Percentiles rank a stretch among this genome's conserved stretches.
These are phyloP conservation scores for Eupithecia pulchellata DNA, from an alignment of 2,888 invertebrate genomes.

Conservation along the genomic window DNA sequence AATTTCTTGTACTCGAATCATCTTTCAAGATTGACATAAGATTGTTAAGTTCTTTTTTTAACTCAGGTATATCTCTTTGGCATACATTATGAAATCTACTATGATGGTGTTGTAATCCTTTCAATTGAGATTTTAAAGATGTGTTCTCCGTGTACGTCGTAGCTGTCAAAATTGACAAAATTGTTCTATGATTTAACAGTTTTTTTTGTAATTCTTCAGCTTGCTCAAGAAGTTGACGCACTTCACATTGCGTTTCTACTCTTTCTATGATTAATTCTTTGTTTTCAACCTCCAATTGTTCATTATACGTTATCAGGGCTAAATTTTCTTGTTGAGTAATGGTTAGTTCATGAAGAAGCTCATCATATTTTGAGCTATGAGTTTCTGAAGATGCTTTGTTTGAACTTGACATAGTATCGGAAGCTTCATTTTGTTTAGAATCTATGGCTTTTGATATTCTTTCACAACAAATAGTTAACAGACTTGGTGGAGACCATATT, in stretches of 20 bases:
- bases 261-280: constrained; percentile 61
- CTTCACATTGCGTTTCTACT: constrained; percentile 63
- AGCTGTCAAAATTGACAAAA: constrained; percentile 74
- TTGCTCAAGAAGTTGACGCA: constrained; percentile 64
- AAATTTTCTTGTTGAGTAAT: constrained; percentile 56
- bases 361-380: constrained; percentile 51
- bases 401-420: constrained; percentile 47
- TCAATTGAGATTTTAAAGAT: constrained; percentile 71
- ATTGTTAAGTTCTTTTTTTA: constrained; percentile 68
- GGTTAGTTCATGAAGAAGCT: constrained; percentile 49
- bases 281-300: constrained; percentile 58
- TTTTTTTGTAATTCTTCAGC: constrained; percentile 72
- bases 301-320: constrained; percentile 50
- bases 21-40: constrained; percentile 66
- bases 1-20: constrained; percentile 56
- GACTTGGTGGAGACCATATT: constrained; percentile 63
- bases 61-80: constrained; percentile 73
- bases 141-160: constrained; percentile 78
- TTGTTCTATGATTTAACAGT: constrained; percentile 72
- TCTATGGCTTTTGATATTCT: constrained; percentile 63
- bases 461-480: constrained; percentile 70
- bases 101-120: constrained; percentile 73
- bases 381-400: constrained; percentile 39
- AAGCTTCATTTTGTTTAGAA: constrained; percentile 52
- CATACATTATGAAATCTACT: constrained; percentile 72